Conservation (phyloP, 2,113 vertebrate genomes). For the Eretmochelys imbricata region DNA sequence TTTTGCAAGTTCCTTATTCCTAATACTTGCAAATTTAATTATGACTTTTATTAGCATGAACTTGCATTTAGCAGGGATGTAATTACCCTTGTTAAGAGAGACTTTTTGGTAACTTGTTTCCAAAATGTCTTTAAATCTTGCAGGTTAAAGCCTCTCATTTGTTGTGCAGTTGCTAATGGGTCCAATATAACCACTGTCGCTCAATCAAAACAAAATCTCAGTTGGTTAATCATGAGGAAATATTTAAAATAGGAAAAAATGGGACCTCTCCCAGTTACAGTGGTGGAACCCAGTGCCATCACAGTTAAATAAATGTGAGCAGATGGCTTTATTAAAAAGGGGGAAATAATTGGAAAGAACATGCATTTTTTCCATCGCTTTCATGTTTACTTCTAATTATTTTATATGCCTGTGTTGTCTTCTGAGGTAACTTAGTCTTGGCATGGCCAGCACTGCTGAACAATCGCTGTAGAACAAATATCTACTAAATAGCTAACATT, state of each 20-base stretch:
- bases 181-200: background rate
- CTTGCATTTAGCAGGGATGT: background rate
- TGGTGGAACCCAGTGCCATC: background rate
- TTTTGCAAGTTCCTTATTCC: background rate
- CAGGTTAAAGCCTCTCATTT: background rate
- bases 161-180: background rate
- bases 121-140: slow-evolving; percentile 4
- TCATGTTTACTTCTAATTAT: background rate
- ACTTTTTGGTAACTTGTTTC: background rate
- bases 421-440: background rate
- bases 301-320: background rate
- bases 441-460: background rate
- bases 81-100: background rate
- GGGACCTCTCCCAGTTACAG: accelerated
- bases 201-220: accelerated
- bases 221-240: accelerated
- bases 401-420: background rate
- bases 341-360: background rate
- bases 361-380: background rate
- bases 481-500: background rate
- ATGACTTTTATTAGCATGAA: background rate
- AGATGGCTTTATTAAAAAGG: background rate
- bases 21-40: background rate
- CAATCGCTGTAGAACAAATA: background rate
- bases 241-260: background rate